Base-by-base conservation (phyloP, 2,888 invertebrate species). In the Brachyptera putata region DNA sequence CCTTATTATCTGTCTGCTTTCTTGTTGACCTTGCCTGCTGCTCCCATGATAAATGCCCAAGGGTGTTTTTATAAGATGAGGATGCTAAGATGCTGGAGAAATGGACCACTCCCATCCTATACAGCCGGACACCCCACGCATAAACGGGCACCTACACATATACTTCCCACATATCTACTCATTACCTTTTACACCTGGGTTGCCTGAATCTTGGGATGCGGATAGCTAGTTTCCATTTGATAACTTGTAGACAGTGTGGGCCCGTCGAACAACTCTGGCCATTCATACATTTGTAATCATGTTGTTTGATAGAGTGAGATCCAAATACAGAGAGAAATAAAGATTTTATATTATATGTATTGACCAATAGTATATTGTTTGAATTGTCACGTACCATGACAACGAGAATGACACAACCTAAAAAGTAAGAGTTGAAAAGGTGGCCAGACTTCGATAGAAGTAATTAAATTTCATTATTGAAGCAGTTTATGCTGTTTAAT, bases 51-150 rank as follows among this genome's bases (percentile, higher is more conserved):
- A n/a, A 5, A 11, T 9, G 46, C 46, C 46, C 24, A 24, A 21
- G n/a, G 46, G 46, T 18, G 46, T 46, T 46, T 24, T 41, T 16
- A 21, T 18, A n/a, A 46, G 46, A 46, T 46, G 46, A 43, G 43
- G 43, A 46, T 46, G 46, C 46, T 46, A n/a, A n/a, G 46, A 46
- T 46, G 46, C 46, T 41, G 41, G 41, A 16, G n/a, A n/a, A n/a
- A 24, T 22, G 46, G 46, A 46, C 46, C 46, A 46, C 46, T 46
- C 46, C 46, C 41, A 30, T n/a, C 18, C n/a, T 2, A 16, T 18
- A 21, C 41, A 41, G 41, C 46, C 22, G 46, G 2, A 24, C 21
- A 22, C 46, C 46, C 46, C 46, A 46, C 46, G 46, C 46, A 46
- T 21, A n/a, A 18, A 18, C 11, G 16, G 13, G 46, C 46, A 13